Percentiles rank a stretch among this genome's conserved stretches.
Conservation (phyloP, 2,888 invertebrate genomes). For the Sarcophaga caerulescens region DNA sequence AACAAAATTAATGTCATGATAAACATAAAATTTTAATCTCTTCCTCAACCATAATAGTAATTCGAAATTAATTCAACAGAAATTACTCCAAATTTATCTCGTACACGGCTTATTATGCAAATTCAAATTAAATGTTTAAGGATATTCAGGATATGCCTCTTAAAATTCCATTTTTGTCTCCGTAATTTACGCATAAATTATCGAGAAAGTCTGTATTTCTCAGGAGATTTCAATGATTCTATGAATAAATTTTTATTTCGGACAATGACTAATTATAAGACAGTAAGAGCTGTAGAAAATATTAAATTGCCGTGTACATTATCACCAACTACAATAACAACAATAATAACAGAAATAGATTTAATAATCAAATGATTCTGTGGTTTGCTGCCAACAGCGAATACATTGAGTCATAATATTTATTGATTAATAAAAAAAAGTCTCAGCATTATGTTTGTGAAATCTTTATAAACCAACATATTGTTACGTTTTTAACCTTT, state of each 20-base stretch:
- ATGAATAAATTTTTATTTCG: not conserved
- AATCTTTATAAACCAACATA: too few species aligned
- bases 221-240: not conserved
- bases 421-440: too few species aligned
- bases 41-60: not conserved
- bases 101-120: too few species aligned
- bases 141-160: too few species aligned
- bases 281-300: too few species aligned
- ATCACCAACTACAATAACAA: not conserved
- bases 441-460: too few species aligned
- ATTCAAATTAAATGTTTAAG: not conserved
- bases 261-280: too few species aligned
- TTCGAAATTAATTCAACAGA: not conserved
- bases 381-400: not conserved
- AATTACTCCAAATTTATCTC: not conserved
- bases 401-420: too few species aligned
- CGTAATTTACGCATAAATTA: not conserved
- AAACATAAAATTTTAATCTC: not conserved
- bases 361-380: not conserved
- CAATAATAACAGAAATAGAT: too few species aligned
- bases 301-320: not conserved
- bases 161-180: not conserved
- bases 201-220: not conserved
- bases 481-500: too few species aligned
- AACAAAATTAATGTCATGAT: too few species aligned